Base-by-base conservation (phyloP, 2,888 invertebrate genomes). In the Carcina quercana region DNA sequence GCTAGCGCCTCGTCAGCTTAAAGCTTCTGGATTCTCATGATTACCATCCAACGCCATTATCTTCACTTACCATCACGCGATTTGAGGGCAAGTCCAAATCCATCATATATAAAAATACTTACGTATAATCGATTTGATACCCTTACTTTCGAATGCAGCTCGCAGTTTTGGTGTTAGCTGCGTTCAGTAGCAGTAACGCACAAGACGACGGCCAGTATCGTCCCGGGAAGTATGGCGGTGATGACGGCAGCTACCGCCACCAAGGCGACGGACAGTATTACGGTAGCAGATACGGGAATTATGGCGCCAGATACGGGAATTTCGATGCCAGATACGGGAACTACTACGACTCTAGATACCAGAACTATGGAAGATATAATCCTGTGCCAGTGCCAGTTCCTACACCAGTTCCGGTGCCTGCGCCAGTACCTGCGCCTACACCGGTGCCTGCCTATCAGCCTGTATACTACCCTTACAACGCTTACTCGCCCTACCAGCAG, bases 181-280 rank as follows among this genome's bases (percentile, higher is more conserved):
- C 53, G 30, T 36, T 70, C 37, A 47, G 50, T 43, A 50, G 58
- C 38, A 58, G 60, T 30, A 31, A 28, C 13, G 72, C 76, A 50
- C 60, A 66, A 27, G 65, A 80, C 17, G 73, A 82, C 36, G 87
- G 87, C 1, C 67, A 72, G 28, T 87, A 86, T 52, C 75, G 64
- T 3, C 76, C 84, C 25, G 63, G 61, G 19, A 25, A 48, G 12
- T 63, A 75, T 30, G 63, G 62, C 4, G 54, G 59, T 1, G 58
- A 71, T 26, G 69, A 72, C 25, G 76, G 78, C 2, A 51, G 53
- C 32, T 79, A 80, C 45, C 53, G 45, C 5, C 56, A 54, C 6
- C 5, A 15, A 47, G 38, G 52, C 12, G 59, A 69, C 28, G 70
- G 69, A 5, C 52, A 51, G 11, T 74, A 73, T 44, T 46, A 50